Base-by-base conservation (phyloP, 2,888 invertebrate genomes). In the Mythimna impura region DNA sequence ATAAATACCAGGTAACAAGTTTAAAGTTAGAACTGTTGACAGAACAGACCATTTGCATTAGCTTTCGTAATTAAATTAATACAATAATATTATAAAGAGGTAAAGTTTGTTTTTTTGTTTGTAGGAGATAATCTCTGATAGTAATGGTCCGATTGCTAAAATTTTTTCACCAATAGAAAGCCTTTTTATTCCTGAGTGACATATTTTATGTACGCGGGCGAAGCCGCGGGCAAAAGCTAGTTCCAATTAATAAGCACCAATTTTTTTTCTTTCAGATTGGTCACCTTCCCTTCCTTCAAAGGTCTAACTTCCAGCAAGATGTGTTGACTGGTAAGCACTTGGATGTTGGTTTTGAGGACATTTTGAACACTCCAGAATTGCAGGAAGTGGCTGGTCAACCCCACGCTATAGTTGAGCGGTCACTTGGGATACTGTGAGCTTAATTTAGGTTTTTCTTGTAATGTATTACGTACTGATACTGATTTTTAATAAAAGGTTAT, bases 351-450 rank as follows among this genome's bases (percentile, higher is more conserved):
- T 98, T 98, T 86, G 97, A 97, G 90, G 98, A 98, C 90, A 97
- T 98, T 83, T 97, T 98, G 72, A 98, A 98, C 87, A 97, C 97
- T 22, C 94, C 97, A 10, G 98, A 98, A 83, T 97, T 97, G 86
- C 96, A 97, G 81, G 98, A 98, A 96, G 95, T 97, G 66, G 97
- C 97, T 89, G 97, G 98, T 17, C 98, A 98, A 80, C 99, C 99
- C 7, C 99, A 99, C 93, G 98, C 98, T 58, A 96, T 98, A 70
- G 96, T 98, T 75, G 99, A 99, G 92, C 97, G 97, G 89, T 97
- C 97, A 67, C 94, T 98, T 64, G 97, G 98, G 76, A 94, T 98
- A 91, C 93, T 96, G 75, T 96, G 87, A 93, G 84, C 78, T 80
- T 88, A 83, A 76, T 73, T 85, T 84, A 84, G 64, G 75, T 85